These are phyloP conservation scores for Polypedilum pembai DNA, from an alignment of 1,140 invertebrate species.

Conservation along the genomic window DNA sequence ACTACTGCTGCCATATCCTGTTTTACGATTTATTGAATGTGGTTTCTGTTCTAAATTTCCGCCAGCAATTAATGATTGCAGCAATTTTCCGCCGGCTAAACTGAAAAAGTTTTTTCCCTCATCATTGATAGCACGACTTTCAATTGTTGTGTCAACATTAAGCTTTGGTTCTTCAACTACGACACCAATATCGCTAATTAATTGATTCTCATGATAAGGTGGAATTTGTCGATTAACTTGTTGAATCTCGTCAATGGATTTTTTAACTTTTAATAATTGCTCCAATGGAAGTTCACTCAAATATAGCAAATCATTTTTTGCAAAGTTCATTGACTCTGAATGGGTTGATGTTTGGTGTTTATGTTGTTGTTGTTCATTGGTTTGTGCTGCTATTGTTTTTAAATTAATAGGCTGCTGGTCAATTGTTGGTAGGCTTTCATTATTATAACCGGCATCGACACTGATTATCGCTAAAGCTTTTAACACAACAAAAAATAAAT, in stretches of 20 bases:
- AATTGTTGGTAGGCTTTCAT: neutral
- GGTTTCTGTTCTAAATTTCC: neutral
- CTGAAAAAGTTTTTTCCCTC: too few relatives aligned
- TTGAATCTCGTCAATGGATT: slow-evolving; percentile 34
- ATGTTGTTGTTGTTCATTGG: neutral
- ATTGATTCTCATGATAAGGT: neutral
- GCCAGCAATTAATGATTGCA: slow-evolving; percentile 15
- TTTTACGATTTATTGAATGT: neutral
- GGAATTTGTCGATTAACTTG: neutral
- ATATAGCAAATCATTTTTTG: slow-evolving; percentile 44
- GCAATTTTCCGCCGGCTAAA: neutral
- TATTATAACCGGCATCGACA: neutral
- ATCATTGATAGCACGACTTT: neutral
- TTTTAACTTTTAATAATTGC: slow-evolving; percentile 46
- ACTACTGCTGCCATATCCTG: slow-evolving; percentile 28
- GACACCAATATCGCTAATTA: neutral
- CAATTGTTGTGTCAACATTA: neutral
- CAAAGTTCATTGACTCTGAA: slow-evolving; percentile 33
- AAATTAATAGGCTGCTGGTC: neutral
- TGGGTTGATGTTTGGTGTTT: neutral
- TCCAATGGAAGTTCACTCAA: slow-evolving; percentile 49
- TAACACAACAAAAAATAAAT: neutral
- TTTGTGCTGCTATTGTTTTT: too few relatives aligned
- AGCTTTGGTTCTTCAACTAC: slow-evolving; percentile 21
- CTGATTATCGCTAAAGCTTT: neutral